phyloP scores from a whole-genome alignment of 2,797 vertebrate species.

The Melanotaenia boesemani region DNA sequence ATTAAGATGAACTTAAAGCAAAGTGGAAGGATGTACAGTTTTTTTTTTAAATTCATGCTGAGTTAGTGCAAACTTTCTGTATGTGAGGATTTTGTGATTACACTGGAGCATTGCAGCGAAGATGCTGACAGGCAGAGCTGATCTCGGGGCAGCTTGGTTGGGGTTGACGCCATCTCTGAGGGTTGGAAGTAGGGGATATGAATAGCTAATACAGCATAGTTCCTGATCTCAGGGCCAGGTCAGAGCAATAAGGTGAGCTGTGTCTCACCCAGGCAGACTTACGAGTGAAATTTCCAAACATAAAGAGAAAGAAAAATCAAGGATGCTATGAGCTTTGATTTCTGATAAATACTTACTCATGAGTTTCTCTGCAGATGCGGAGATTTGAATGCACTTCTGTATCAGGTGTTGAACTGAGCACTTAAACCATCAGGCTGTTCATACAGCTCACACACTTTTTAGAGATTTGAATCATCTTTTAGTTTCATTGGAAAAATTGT shows the following conservation, averaged over 20 bases:
- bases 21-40: neutral
- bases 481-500: conserved; percentile 33
- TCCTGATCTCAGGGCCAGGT: conserved; percentile 57
- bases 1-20: neutral
- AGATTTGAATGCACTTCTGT: conserved; percentile 35
- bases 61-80: neutral
- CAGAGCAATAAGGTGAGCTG: conserved; percentile 65
- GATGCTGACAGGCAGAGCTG: neutral
- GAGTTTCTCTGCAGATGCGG: conserved; percentile 18
- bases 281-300: conserved; percentile 10
- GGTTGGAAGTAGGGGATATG: neutral
- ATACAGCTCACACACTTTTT: conserved; percentile 37
- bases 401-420: conserved; percentile 32
- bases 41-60: neutral
- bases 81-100: conserved; percentile 8
- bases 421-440: conserved; percentile 37
- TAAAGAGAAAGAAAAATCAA: neutral
- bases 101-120: conserved; percentile 9
- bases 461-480: conserved; percentile 46
- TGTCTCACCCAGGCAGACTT: conserved; percentile 2
- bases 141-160: neutral
- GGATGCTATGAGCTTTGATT: neutral
- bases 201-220: neutral
- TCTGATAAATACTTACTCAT: neutral
- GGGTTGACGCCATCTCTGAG: neutral